Percentiles rank a stretch among this genome's conserved stretches.
Evolutionary conservation across 2,797 vertebrate genomes (phyloP).

Genomic region (Chelonia mydas): DNA sequence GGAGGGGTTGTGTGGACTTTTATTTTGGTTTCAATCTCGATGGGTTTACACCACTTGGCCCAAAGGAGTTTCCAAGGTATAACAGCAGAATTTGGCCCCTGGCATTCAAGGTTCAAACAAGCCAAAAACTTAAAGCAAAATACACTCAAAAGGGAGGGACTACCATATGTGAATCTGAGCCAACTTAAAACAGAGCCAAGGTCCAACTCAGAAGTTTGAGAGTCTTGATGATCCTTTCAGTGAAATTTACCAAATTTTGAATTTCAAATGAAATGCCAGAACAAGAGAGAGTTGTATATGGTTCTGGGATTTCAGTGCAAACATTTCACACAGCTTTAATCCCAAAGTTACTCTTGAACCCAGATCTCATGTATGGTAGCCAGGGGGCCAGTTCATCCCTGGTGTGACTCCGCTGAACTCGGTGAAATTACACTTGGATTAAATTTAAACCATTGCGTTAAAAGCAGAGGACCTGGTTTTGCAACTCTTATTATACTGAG

Average conservation of each 20-base stretch:
- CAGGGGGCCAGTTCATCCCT: not conserved
- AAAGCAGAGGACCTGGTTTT: not conserved
- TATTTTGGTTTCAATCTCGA: conserved; percentile 43
- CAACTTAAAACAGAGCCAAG: not conserved
- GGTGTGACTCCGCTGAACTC: not conserved
- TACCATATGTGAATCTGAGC: not conserved
- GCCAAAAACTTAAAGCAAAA: not conserved
- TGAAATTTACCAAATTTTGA: not conserved
- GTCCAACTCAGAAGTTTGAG: not conserved
- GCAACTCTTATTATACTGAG: not conserved
- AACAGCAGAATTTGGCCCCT: not conserved
- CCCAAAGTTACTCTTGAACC: not conserved
- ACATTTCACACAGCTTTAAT: not conserved
- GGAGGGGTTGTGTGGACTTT: conserved; percentile 30
- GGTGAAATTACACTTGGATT: not conserved
- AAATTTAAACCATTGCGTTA: not conserved
- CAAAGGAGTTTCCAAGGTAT: not conserved
- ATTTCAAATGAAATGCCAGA: not conserved
- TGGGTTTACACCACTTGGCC: conserved; percentile 15
- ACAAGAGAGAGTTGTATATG: not conserved
- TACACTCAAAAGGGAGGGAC: not conserved
- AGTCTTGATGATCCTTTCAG: not conserved
- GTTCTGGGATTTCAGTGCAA: not conserved
- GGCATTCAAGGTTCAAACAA: not conserved
- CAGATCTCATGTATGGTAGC: accelerated